Conservation (phyloP, 2,797 vertebrate species). For the Ciconia nigra region DNA sequence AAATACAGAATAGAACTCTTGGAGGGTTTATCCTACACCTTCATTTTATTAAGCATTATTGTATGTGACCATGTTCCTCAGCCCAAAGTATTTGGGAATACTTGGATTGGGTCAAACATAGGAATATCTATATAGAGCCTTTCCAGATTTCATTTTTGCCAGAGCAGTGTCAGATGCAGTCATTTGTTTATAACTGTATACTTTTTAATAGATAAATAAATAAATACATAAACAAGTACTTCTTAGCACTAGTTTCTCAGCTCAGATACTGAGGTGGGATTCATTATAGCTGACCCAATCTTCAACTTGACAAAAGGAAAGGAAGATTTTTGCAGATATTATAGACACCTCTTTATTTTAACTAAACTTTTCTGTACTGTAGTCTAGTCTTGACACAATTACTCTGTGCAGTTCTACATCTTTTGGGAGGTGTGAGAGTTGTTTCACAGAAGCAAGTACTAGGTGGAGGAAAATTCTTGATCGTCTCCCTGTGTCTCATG, state of each 20-base stretch:
- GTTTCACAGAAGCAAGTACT: background rate
- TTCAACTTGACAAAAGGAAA: background rate
- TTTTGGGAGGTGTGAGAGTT: background rate
- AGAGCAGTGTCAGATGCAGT: background rate
- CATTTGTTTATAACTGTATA: background rate
- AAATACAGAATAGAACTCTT: background rate
- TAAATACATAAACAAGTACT: background rate
- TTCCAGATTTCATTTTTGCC: background rate
- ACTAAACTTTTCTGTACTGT: background rate
- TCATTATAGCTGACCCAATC: background rate
- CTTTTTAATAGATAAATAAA: background rate
- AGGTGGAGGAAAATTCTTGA: background rate
- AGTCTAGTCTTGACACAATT: background rate
- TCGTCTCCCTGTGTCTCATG: accelerated
- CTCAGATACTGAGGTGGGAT: background rate
- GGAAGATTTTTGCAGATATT: background rate
- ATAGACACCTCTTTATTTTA: background rate
- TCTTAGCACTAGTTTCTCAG: background rate
- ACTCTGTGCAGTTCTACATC: background rate
- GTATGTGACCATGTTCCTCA: background rate
- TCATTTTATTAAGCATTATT: background rate
- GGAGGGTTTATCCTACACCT: accelerated
- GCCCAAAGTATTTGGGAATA: background rate
- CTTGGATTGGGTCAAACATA: background rate
- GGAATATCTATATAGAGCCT: background rate